phyloP scores from a whole-genome alignment of 2,113 vertebrate genomes.

The Sceloporus undulatus region DNA sequence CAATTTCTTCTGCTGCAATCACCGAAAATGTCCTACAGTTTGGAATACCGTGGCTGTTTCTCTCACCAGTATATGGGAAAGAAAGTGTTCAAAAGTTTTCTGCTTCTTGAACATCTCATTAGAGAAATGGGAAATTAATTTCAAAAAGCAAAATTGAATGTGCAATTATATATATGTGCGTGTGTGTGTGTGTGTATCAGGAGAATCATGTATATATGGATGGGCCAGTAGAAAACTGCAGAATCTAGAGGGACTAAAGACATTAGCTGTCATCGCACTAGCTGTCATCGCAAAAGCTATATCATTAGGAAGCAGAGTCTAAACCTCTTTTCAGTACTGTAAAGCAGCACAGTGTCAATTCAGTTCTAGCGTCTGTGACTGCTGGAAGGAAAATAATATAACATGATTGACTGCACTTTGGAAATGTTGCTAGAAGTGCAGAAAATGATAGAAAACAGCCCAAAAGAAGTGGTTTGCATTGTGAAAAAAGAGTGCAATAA shows the following conservation, averaged over 20 bases:
- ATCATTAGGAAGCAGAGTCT: slow-evolving; percentile 31
- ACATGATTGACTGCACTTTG: slow-evolving; percentile 53
- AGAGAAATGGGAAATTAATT: slow-evolving; percentile 24
- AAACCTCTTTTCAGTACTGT: neutral
- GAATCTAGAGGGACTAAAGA: neutral
- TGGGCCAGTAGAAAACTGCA: neutral
- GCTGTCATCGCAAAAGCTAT: slow-evolving; percentile 7
- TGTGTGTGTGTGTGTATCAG: neutral
- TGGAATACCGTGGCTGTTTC: neutral
- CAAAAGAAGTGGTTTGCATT: slow-evolving; percentile 41
- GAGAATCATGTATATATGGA: neutral
- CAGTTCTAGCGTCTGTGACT: slow-evolving; percentile 2
- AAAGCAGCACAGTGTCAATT: slow-evolving; percentile 22
- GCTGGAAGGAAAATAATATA: slow-evolving; percentile 57
- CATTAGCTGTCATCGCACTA: neutral
- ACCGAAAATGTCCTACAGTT: neutral
- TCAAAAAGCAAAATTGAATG: slow-evolving; percentile 37
- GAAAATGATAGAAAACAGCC: slow-evolving; percentile 56
- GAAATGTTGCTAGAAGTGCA: slow-evolving; percentile 39
- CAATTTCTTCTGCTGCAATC: neutral
- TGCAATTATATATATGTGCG: neutral
- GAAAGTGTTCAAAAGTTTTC: slow-evolving; percentile 22
- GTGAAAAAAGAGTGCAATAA: slow-evolving; percentile 20
- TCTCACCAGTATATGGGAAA: neutral
- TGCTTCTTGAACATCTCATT: neutral